Evolutionary conservation across 1,140 invertebrate genomes (phyloP), one percentile per base, ranked within the genome.

Genomic region (Rhopalosiphum maidis): DNA sequence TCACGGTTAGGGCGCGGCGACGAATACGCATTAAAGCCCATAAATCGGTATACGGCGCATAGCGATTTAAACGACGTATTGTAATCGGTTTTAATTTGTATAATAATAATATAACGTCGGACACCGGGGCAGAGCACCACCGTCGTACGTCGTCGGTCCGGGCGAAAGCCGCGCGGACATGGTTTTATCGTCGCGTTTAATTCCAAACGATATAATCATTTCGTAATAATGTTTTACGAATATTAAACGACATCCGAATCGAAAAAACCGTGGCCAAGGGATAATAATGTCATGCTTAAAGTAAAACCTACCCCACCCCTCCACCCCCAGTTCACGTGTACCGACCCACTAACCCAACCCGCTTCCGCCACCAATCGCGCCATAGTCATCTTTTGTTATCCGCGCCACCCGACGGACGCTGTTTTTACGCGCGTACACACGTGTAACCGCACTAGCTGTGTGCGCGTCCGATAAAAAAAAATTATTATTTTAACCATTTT

Each of bases 1-100:
- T 22, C 37, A 15, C 21, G 1, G n/a, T 60, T 15, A 60, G 54
- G 89, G 89, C 54, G 54, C 54, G 89, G 54, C 54, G 87, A 89
- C 48, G 87, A 89, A 37, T 89, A 43, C 30, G 89, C 88, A 43
- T 90, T 90, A 60, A 60, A 60, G 88, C 88, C 51, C 88, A 90
- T 90, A 90, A 90, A 90, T 90, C 88, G 88, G 88, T 60, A 90
- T 88, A 88, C 9, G 18, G 5, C 23, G 88, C 51, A n/a, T 60
- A 51, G 25, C 88, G 37, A 55, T 60, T 90, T 60, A 90, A 90
- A 55, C 88, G 88, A 60, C 88, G 51, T 90, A 60, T 43, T 89
- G 87, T 89, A 89, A 89, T 89, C 87, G 87, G 87, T 89, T 89
- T 89, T 89, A 89, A 89, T 89, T 54, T 37, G 48, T 87, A 83